Evolutionary conservation across 2,113 vertebrate genomes (phyloP), one percentile per base, ranked within the genome.

Genomic region (Corvus cornix): DNA sequence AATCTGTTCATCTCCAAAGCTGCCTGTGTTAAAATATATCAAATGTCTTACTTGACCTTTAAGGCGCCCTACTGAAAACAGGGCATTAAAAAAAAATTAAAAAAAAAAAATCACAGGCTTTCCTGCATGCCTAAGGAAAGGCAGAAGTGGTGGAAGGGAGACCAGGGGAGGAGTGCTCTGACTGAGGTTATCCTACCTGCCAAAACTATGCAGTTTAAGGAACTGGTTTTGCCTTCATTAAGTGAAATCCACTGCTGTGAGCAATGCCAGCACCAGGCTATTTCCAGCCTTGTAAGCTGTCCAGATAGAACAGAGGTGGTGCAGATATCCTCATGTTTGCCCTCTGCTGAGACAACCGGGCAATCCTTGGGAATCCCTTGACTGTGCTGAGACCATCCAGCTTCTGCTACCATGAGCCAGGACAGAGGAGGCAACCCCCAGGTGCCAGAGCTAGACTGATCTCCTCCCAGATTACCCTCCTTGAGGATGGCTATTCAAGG

Each of bases 21-120:
- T 24, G 97, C 91, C 96, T 94, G 73, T 70, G 92, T 97, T 97
- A 97, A 97, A 97, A 96, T 95, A 87, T 95, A 98, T 97, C 93
- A 97, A 97, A 98, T 97, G 90, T 95, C 90, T 96, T 94, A 80
- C 96, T 96, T 98, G 97, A 98, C 97, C 97, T 98, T 97, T 97
- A 96, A 90, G 51, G 60, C 91, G 95, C 82, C 97, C 94, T 95
- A 94, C 89, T 96, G 84, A 96, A 95, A 95, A 90, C 92, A 96
- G 56, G 72, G 55, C 59, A 80, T 76, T 90, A 66, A 92, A 94
- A 84, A 95, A 89, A 79, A 13, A 83, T 83, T 85, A 66, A 44
- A 27, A 37, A 55, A 55, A 52, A 62, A 73, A 82, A 90, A 73
- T 86, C 84, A 86, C 81, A 94, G 33, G 48, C 49, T 64, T 95